These are phyloP conservation scores for Microctonus aethiopoides DNA, from an alignment of 2,888 invertebrate genomes.

Conservation along the genomic window DNA sequence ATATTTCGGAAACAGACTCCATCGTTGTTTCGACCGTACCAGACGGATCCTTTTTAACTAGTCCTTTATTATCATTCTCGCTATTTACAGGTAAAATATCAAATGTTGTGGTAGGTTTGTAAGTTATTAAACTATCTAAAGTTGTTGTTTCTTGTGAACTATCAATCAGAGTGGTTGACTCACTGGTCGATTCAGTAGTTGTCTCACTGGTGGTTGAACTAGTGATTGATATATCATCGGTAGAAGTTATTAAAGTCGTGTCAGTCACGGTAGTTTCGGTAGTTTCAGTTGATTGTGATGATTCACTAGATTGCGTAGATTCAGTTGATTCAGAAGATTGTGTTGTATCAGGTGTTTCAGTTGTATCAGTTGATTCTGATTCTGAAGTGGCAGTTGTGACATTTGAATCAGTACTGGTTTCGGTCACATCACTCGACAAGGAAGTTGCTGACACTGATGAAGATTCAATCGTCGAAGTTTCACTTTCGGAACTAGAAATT, in stretches of 20 bases:
- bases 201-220: slow-evolving; percentile 11
- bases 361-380: slow-evolving; percentile 28
- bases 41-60: not conserved
- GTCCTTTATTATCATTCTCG: not conserved
- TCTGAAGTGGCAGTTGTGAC: slow-evolving; percentile 26
- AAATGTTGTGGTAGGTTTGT: not conserved
- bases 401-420: slow-evolving; percentile 24
- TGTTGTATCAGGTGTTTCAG: slow-evolving; percentile 38
- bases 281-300: slow-evolving; percentile 42
- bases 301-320: slow-evolving; percentile 44
- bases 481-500: slow-evolving; percentile 25
- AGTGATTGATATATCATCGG: slow-evolving; percentile 39
- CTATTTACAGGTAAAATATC: not conserved
- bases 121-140: not conserved
- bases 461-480: slow-evolving; percentile 29
- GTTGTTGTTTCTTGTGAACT: slow-evolving; percentile 26
- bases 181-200: slow-evolving; percentile 42
- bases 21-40: not conserved
- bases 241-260: slow-evolving; percentile 36
- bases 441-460: slow-evolving; percentile 36
- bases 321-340: slow-evolving; percentile 41
- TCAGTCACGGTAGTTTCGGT: slow-evolving; percentile 31
- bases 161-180: too few relatives aligned
- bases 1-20: slow-evolving; percentile 8
- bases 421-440: slow-evolving; percentile 38